Evolutionary conservation across 2,797 vertebrate genomes (phyloP).

Genomic region (Acestrorhynchus altus): DNA sequence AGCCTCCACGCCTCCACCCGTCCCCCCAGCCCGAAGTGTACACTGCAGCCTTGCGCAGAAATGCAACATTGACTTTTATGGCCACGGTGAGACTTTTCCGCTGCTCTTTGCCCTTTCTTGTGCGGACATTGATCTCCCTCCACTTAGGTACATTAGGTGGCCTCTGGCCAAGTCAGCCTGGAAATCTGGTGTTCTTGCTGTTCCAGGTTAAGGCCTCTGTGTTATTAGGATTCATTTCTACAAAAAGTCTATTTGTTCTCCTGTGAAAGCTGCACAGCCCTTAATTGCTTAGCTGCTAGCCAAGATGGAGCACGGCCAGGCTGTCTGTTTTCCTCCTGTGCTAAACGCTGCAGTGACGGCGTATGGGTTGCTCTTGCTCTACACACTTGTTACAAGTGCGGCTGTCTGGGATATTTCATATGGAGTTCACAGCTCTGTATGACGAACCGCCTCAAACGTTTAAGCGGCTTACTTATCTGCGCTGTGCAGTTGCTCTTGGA

Average conservation of each 20-base stretch:
- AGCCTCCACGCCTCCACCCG: slow-evolving; percentile 4
- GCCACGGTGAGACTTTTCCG: slow-evolving; percentile 50
- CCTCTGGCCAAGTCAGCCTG: slow-evolving; percentile 37
- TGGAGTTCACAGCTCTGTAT: slow-evolving; percentile 40
- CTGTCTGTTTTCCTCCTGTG: slow-evolving; percentile 58
- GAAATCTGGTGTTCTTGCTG: slow-evolving; percentile 30
- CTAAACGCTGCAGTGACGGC: slow-evolving; percentile 51
- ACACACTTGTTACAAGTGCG: slow-evolving; percentile 36
- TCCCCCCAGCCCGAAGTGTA: slow-evolving; percentile 1
- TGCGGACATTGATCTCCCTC: slow-evolving; percentile 43
- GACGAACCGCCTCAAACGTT: slow-evolving; percentile 20
- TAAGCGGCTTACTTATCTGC: slow-evolving; percentile 37
- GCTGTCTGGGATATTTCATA: slow-evolving; percentile 46
- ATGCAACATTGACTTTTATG: slow-evolving; percentile 55
- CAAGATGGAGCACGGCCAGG: slow-evolving; percentile 58
- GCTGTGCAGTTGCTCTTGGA: slow-evolving; percentile 20
- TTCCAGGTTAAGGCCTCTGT: slow-evolving; percentile 22
- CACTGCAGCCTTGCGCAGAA: slow-evolving; percentile 37
- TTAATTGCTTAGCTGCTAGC: slow-evolving; percentile 56
- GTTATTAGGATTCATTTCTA: slow-evolving; percentile 29
- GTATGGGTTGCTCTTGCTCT: slow-evolving; percentile 42
- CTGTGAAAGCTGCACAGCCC: slow-evolving; percentile 51
- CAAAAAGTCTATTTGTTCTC: slow-evolving; percentile 44
- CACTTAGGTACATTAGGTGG: slow-evolving; percentile 46
- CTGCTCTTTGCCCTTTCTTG: slow-evolving; percentile 49